These are phyloP conservation scores for Biston betularia DNA, from an alignment of 2,888 invertebrate species.

Conservation along the genomic window DNA sequence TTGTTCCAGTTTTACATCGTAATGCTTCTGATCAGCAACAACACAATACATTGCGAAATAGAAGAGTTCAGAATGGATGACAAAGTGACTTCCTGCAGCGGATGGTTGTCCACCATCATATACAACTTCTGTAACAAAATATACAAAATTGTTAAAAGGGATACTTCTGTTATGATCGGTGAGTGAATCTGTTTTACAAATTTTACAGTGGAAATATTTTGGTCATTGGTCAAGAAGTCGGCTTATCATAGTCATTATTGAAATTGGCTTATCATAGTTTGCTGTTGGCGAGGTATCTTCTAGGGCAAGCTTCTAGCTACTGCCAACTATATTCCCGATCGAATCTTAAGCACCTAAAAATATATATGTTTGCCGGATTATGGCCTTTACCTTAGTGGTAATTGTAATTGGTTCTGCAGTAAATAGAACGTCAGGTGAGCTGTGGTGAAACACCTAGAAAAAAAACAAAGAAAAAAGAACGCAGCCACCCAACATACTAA, in stretches of 20 bases:
- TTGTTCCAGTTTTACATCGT: constrained; percentile 67
- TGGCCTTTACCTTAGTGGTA: too few species aligned
- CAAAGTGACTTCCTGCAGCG: constrained; percentile 67
- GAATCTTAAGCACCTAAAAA: too few species aligned
- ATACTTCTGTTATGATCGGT: constrained; percentile 74
- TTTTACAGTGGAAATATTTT: background rate
- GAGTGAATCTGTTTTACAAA: constrained; percentile 33
- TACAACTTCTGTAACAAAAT: constrained; percentile 70
- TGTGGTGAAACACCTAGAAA: too few species aligned
- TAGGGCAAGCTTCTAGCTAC: too few species aligned
- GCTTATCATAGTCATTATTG: background rate
- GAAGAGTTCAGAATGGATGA: constrained; percentile 67
- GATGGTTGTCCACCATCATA: constrained; percentile 69
- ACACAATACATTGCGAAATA: constrained; percentile 46
- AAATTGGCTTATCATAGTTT: too few species aligned
- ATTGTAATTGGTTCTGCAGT: too few species aligned
- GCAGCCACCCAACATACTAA: too few species aligned
- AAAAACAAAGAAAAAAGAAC: too few species aligned
- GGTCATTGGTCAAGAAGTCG: background rate
- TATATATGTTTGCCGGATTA: too few species aligned
- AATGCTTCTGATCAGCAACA: constrained; percentile 55
- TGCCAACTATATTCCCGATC: too few species aligned
- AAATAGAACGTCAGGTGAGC: too few species aligned
- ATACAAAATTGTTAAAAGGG: constrained; percentile 74
- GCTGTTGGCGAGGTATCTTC: too few species aligned